Evolutionary conservation across 2,888 invertebrate species (phyloP), one percentile per base, ranked within the genome.

Genomic region (Habroteleia sp.): DNA sequence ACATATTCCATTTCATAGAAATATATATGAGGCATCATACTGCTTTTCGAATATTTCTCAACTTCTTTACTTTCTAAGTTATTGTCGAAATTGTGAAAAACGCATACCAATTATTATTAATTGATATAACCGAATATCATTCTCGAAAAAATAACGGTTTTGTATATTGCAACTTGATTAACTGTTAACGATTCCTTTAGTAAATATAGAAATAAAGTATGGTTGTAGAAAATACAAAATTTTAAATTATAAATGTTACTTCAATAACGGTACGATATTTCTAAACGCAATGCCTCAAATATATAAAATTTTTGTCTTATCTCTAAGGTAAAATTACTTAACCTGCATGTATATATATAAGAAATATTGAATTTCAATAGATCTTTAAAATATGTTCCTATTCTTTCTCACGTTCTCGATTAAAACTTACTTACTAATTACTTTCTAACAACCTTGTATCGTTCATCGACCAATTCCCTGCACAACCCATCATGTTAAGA

Each of bases 361-460:
- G 84, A 86, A 87, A 86, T 85, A 84, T 87, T 83, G 82, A 83
- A 86, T 79, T 85, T 81, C 84, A 83, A 83, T 82, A 84, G 81
- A 74, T 85, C 84, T 87, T 87, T 83, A 87, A 87, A 87, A 87
- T 87, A 87, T 85, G 79, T 79, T 71, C 76, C 80, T 85, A 85
- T 80, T 81, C 82, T 84, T 80, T 85, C 78, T 79, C 80, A 77
- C 76, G 77, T 79, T 80, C 76, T 77, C 72, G 54, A 60, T 78
- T 82, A 76, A 80, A 81, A 68, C 83, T 87, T 88, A 87, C 52
- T 52, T 11, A 44, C 84, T 87, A 86, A 83, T 76, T 87, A 87
- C 87, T 88, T 88, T 88, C 87, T 81, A 85, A 87, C 88, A 87
- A 88, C 88, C 87, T 87, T 87, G 84, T 85, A 82, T 86, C 84